Conservation (phyloP, 2,888 invertebrate species). For the Eristalis tenax region DNA sequence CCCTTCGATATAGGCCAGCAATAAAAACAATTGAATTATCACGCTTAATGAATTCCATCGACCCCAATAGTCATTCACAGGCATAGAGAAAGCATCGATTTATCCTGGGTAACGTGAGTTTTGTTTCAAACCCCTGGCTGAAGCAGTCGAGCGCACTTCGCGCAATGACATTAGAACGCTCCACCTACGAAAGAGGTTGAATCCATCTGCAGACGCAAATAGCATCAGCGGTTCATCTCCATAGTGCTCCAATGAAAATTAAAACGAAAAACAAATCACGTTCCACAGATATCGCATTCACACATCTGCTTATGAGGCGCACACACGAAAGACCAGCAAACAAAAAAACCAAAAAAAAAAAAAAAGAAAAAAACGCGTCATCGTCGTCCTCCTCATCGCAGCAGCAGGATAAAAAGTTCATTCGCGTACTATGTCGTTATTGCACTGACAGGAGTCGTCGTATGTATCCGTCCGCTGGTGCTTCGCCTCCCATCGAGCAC, state of each 20-base stretch:
- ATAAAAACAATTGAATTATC: not conserved
- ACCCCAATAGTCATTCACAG: conserved; percentile 18
- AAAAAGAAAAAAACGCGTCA: not conserved
- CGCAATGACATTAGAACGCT: conserved; percentile 21
- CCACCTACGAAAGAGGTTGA: conserved; percentile 13
- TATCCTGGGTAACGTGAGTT: conserved; percentile 1
- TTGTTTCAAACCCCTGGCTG: not conserved
- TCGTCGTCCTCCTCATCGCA: conserved; percentile 9
- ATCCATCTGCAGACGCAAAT: conserved; percentile 5
- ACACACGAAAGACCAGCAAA: not conserved
- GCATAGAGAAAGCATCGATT: not conserved
- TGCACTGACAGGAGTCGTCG: conserved; percentile 18
- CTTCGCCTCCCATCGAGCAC: conserved; percentile 17
- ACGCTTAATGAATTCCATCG: conserved; percentile 18
- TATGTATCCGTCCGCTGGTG: not conserved
- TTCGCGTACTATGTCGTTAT: conserved; percentile 26
- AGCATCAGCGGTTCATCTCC: not conserved
- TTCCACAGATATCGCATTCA: conserved; percentile 22
- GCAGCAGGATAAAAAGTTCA: conserved; percentile 35
- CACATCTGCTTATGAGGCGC: conserved; percentile 22
- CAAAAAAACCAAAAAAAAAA: too few species aligned
- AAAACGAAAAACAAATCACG: conserved; percentile 55
- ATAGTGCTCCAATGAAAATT: conserved; percentile 36
- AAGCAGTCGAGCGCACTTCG: conserved; percentile 8
- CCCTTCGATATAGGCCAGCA: not conserved